Percentiles rank a stretch among this genome's conserved stretches.
Evolutionary conservation across 2,113 vertebrate genomes (phyloP).

Genomic region (Chelonoidis abingdonii): DNA sequence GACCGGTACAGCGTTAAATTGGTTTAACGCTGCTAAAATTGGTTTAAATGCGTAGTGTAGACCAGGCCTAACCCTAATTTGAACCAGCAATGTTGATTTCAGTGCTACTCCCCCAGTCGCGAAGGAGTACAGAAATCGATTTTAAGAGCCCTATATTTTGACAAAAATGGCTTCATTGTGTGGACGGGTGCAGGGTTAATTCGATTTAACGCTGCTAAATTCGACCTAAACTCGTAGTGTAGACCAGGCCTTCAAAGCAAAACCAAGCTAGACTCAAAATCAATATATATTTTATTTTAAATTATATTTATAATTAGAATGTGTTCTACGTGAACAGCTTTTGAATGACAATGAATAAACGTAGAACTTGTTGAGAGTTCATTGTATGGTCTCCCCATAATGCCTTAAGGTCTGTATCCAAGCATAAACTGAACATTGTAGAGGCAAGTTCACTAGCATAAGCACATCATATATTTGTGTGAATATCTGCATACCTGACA

Average conservation of each 20-base stretch:
- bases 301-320: not conserved
- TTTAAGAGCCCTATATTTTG: too few species aligned
- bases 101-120: too few species aligned
- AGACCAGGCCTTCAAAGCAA: not conserved
- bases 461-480: not conserved
- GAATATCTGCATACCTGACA: not conserved
- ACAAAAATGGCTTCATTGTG: too few species aligned
- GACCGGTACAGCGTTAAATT: too few species aligned
- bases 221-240: too few species aligned
- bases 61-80: too few species aligned
- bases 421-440: not conserved
- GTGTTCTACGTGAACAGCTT: not conserved
- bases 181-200: too few species aligned
- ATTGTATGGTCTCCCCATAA: fast-evolving
- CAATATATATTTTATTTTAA: not conserved
- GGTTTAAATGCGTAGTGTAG: too few species aligned
- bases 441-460: not conserved
- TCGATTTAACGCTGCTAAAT: too few species aligned
- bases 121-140: too few species aligned
- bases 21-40: too few species aligned
- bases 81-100: too few species aligned
- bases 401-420: not conserved
- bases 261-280: not conserved
- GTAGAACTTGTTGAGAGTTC: fast-evolving
- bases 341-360: not conserved